Conservation (phyloP, 1,140 invertebrate species). For the Pygmarrhopalites habei region DNA sequence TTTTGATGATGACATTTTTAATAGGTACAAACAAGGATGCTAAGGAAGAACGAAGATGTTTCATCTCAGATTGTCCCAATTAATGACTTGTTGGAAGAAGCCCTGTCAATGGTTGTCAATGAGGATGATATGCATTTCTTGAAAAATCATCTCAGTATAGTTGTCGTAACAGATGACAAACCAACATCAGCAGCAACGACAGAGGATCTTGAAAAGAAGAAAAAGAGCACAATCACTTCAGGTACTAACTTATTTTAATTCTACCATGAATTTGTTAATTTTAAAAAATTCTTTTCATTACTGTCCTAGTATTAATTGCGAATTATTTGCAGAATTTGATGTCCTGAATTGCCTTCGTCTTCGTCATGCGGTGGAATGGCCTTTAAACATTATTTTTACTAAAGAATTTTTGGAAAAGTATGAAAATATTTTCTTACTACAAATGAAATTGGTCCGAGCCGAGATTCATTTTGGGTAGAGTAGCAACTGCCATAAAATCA, state of each 20-base stretch:
- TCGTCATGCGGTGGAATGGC: constrained; percentile 32
- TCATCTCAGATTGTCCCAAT: not conserved
- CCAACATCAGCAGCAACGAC: not conserved
- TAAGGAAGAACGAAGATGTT: not conserved
- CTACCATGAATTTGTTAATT: too few relatives aligned
- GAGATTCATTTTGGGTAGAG: constrained; percentile 27
- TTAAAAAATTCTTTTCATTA: too few relatives aligned
- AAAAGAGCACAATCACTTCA: not conserved
- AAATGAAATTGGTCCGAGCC: constrained; percentile 25
- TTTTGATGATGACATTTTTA: not conserved
- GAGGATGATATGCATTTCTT: not conserved
- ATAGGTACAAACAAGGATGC: not conserved
- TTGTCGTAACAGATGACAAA: not conserved
- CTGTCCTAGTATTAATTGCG: too few relatives aligned
- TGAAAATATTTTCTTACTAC: constrained; percentile 26
- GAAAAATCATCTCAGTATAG: not conserved
- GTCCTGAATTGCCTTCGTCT: constrained; percentile 21
- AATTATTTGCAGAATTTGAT: constrained; percentile 23
- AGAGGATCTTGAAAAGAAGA: not conserved
- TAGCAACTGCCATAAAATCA: constrained; percentile 20
- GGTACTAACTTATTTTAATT: not conserved
- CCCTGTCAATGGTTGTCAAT: not conserved
- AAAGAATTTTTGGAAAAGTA: constrained; percentile 29
- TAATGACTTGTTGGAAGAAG: not conserved
- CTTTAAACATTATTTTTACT: constrained; percentile 34